Base-by-base conservation (phyloP, 2,888 invertebrate genomes). In the Muscina levida region DNA sequence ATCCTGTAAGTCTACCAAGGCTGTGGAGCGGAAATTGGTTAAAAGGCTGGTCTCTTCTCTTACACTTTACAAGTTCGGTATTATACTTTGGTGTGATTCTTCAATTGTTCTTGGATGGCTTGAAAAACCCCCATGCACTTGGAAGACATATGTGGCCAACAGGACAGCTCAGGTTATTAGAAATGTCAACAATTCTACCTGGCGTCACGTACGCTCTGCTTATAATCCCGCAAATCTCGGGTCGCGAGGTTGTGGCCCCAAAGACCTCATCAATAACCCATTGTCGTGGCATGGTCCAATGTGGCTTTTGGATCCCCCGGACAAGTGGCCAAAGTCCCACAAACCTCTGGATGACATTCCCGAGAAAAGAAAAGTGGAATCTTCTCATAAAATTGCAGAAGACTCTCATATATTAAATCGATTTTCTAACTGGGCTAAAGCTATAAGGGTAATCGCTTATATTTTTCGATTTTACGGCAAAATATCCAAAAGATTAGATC, bases 211-310 rank as follows among this genome's bases (percentile, higher is more conserved):
- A 2, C 17, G 70, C 2, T 72, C 78, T 4, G 48, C 4, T 2
- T 74, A 82, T 1, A 82, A 82, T 13, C 77, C 79, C 0, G 79
- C 77, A 1, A 81, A 83, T 66, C 8, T 81, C 0, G 74, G 72
- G 15, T 68, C 79, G 10, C 70, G 77, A 1, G 77, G 81, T 10
- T 56, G 77, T n/a, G n/a, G n/a, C 19, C 46, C 79, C 6, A 13
- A 24, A 11, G 56, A 79, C 13, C 59, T 82, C 0, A 13, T 26
- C 31, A 24, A 39, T 31, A 31, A 31, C 8, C 31, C 31, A 31
- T n/a, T n/a, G n/a, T n/a, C 4, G 31, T 44, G 44, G 44, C 11
- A 44, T 44, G 31, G 31, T 8, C 31, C 31, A 31, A 31, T 31
- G 31, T 31, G 31, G 31, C 31, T 31, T 31, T 8, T 31, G 8